Percentiles rank a stretch among this genome's conserved stretches.
phyloP scores from a whole-genome alignment of 2,797 vertebrate species.

The Simalia tracyae region DNA sequence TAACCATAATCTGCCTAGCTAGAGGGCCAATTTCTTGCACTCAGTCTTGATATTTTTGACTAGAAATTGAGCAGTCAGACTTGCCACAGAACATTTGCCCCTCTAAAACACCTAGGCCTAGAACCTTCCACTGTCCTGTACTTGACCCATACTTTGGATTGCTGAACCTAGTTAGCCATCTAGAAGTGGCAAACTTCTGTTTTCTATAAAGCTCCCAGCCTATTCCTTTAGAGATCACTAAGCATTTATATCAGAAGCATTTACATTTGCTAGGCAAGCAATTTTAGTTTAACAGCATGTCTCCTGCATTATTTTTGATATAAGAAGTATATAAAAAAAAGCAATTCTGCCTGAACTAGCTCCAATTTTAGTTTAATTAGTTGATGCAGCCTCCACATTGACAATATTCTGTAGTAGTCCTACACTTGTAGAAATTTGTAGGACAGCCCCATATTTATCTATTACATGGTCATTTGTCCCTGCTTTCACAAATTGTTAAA shows the following conservation, averaged over 20 bases:
- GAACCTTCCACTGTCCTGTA: slow-evolving; percentile 6
- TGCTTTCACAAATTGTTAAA: background rate
- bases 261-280: background rate
- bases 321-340: background rate
- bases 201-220: background rate
- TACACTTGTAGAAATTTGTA: background rate
- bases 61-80: no score
- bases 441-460: background rate
- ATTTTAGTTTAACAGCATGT: background rate
- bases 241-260: background rate
- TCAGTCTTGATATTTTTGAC: no score
- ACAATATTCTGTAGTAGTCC: background rate
- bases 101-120: background rate
- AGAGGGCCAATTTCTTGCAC: no score
- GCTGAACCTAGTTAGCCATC: background rate
- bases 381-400: background rate
- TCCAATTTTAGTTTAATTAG: background rate
- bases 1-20: no score
- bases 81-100: no score
- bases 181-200: background rate
- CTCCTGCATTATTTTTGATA: background rate
- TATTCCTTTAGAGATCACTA: background rate
- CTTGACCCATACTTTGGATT: background rate
- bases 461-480: background rate
- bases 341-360: background rate